Evolutionary conservation across 1,140 invertebrate genomes (phyloP), one percentile per base, ranked within the genome.

Genomic region (Drosophila jambulina): DNA sequence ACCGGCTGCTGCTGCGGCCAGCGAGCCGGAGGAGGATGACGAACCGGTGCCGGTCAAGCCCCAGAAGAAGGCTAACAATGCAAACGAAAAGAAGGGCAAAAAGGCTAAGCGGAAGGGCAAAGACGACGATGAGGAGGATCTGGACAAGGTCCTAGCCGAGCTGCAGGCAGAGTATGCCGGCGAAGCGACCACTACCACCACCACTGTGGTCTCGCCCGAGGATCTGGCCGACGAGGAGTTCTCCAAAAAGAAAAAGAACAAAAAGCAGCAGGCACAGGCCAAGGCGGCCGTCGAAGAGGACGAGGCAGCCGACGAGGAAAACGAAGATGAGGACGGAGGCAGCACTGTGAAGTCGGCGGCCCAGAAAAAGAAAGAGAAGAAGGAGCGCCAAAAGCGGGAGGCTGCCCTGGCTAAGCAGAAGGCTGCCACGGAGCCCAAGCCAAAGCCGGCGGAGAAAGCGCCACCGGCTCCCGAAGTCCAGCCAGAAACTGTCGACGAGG

Each of bases 331-430:
- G 69, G 95, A 95, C 38, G 95, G 94, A 63, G 94, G 94, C 61
- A 81, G 93, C 32, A 96, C 96, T 13, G 95, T 97, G 23, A 97
- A 97, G 93, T 95, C 96, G 25, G 96, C 97, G 21, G 96, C 97
- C 17, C 96, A 97, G 86, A 97, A 97, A 92, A 97, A 97, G 78
- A 97, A 97, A 87, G 96, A 97, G 79, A 97, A 97, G 78, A 97
- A 97, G 91, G 96, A 97, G 93, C 94, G 96, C 38, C 96, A 97
- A 84, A 97, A 97, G 79, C 94, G 94, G 56, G 97, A 97, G 90
- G 92, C 92, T 17, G 92, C 92, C 2, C 42, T 83, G 87, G 91
- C 91, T 12, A 92, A 85, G 67, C 91, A 91, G 32, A 78, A 78
- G 4, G 78, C 95, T 72, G 96, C 95, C 51, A 93, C 93, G 65